Percentiles rank a stretch among this genome's conserved stretches.
Evolutionary conservation across 1,140 invertebrate genomes (phyloP).

Genomic region (Philaenus spumarius): DNA sequence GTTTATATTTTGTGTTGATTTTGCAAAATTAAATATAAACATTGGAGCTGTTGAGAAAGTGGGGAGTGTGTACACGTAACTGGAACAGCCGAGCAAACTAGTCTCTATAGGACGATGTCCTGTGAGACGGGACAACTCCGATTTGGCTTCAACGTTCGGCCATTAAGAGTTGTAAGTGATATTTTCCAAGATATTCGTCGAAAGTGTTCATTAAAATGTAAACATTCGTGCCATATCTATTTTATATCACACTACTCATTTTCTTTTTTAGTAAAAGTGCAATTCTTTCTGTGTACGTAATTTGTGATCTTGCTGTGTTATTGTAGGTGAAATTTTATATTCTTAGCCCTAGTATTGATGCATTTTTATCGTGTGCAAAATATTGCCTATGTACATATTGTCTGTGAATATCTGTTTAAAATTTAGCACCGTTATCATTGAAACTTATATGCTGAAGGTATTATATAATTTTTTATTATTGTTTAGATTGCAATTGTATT

Average conservation of each 20-base stretch:
- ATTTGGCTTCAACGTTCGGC: constrained; percentile 27
- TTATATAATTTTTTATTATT: no score
- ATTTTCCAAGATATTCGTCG: constrained; percentile 10
- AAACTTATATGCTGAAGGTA: no score
- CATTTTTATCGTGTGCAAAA: no score
- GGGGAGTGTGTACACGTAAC: constrained; percentile 16
- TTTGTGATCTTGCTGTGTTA: constrained; percentile 12
- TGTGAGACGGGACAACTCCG: constrained; percentile 23
- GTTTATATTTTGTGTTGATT: not conserved
- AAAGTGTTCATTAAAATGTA: constrained; percentile 18
- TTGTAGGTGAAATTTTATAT: constrained; percentile 15
- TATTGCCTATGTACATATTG: no score
- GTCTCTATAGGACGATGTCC: constrained; percentile 24
- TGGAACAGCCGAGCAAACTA: constrained; percentile 21
- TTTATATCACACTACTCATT: not conserved
- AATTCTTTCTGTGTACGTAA: constrained; percentile 14
- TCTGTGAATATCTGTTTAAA: no score
- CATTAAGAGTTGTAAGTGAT: constrained; percentile 24
- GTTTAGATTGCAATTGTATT: no score
- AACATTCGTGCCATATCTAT: constrained; percentile 15
- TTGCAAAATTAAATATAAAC: constrained; percentile 10
- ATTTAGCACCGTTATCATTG: no score
- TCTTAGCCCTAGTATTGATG: not conserved
- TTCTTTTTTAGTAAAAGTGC: constrained; percentile 14
- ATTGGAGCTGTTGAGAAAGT: not conserved